Evolutionary conservation across 2,888 invertebrate species (phyloP).

Genomic region (Dorcus parallelipipedus): DNA sequence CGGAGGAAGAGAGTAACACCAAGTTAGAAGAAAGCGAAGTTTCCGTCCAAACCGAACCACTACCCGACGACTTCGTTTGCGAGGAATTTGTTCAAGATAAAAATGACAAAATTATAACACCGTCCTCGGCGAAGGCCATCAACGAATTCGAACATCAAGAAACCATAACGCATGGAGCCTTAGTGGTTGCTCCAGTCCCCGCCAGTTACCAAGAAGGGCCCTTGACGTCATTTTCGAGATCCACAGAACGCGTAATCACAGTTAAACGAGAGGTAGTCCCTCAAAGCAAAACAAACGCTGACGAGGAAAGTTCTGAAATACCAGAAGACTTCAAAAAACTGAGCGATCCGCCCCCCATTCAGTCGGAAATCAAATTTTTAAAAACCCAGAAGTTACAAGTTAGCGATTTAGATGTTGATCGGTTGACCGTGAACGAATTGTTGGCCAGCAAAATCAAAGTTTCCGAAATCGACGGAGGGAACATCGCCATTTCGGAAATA

Average conservation of each 20-base stretch:
- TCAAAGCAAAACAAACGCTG: conserved; percentile 25
- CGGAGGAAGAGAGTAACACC: conserved; percentile 12
- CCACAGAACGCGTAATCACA: conserved; percentile 36
- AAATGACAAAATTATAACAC: conserved; percentile 35
- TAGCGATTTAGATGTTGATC: conserved; percentile 73
- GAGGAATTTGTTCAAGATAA: conserved; percentile 54
- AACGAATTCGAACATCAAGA: conserved; percentile 58
- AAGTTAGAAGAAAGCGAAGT: conserved; percentile 64
- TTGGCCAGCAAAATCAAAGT: conserved; percentile 77
- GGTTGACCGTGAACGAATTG: conserved; percentile 72
- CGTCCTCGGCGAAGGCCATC: conserved; percentile 55
- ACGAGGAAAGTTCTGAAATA: conserved; percentile 40
- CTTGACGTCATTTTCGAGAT: conserved; percentile 22
- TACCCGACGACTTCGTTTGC: conserved; percentile 73
- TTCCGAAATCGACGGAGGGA: conserved; percentile 75
- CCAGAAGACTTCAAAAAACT: conserved; percentile 38
- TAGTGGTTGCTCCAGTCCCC: conserved; percentile 56
- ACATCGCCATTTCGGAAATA: conserved; percentile 69
- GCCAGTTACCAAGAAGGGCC: conserved; percentile 24
- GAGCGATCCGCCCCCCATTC: conserved; percentile 34
- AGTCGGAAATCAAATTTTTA: conserved; percentile 41
- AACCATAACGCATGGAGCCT: conserved; percentile 62
- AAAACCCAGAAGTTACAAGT: conserved; percentile 66
- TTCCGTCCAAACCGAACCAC: conserved; percentile 81
- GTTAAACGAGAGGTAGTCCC: conserved; percentile 24